Percentiles rank a stretch among this genome's conserved stretches.
Evolutionary conservation across 1,140 invertebrate species (phyloP).

Genomic region (Andrena cerasifolii): DNA sequence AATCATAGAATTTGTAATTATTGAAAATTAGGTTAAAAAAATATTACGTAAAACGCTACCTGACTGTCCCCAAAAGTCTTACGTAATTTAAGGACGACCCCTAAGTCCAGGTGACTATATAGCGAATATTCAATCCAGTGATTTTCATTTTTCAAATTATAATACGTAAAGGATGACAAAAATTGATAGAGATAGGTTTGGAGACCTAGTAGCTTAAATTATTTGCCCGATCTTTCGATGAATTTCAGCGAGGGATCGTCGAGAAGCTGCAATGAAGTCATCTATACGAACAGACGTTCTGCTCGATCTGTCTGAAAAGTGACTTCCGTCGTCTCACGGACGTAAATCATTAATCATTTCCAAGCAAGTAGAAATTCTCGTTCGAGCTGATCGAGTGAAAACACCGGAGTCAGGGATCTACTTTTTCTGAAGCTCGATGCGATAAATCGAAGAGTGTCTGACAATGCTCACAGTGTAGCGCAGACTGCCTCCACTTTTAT

Average conservation of each 20-base stretch:
- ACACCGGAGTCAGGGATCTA: neutral
- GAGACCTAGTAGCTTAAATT: neutral
- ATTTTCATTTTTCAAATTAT: too few species aligned
- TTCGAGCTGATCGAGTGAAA: slow-evolving; percentile 9
- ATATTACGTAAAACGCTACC: too few species aligned
- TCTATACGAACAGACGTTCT: neutral
- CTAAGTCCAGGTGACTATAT: too few species aligned
- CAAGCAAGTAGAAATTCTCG: neutral
- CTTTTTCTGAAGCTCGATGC: neutral
- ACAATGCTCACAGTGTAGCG: neutral
- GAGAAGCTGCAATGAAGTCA: slow-evolving; percentile 19
- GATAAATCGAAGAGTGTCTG: neutral
- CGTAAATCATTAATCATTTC: slow-evolving; percentile 31
- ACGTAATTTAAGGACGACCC: too few species aligned
- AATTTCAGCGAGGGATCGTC: neutral
- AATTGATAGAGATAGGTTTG: neutral
- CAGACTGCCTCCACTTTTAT: neutral
- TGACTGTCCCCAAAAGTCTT: too few species aligned
- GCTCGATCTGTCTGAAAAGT: slow-evolving; percentile 27
- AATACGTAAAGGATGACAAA: neutral
- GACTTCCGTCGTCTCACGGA: slow-evolving; percentile 10
- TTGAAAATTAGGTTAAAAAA: too few species aligned
- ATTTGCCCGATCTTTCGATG: neutral
- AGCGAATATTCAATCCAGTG: too few species aligned
- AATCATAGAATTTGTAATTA: too few species aligned